phyloP scores from a whole-genome alignment of 2,888 invertebrate species.

The Epinotia ramella region DNA sequence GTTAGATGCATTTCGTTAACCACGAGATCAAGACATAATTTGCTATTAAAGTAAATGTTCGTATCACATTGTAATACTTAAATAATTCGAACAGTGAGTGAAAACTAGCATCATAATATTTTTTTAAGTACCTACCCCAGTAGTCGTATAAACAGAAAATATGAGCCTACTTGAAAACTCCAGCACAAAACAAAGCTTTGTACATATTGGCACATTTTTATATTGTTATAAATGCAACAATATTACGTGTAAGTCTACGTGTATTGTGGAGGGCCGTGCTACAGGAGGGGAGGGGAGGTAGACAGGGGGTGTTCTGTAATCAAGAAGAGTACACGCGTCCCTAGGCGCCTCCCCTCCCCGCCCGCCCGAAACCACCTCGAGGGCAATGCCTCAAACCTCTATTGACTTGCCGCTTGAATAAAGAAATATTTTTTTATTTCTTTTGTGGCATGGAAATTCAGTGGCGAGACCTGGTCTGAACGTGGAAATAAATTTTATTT shows the following conservation, averaged over 20 bases:
- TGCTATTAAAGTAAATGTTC: no score
- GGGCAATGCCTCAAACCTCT: conserved; percentile 83
- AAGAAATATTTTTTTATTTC: conserved; percentile 77
- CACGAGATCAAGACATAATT: not conserved
- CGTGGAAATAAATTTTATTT: conserved; percentile 29
- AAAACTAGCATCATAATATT: not conserved
- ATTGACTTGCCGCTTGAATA: conserved; percentile 77
- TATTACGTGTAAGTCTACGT: conserved; percentile 68
- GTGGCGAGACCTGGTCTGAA: conserved; percentile 48
- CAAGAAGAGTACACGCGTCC: conserved; percentile 85
- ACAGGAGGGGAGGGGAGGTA: conserved; percentile 57
- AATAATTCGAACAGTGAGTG: no score
- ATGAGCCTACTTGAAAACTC: not conserved
- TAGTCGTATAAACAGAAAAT: not conserved
- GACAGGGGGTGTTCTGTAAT: conserved; percentile 77
- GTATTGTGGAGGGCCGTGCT: conserved; percentile 67
- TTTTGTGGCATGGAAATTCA: conserved; percentile 76
- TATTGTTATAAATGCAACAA: conserved; percentile 40
- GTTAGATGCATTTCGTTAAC: not conserved
- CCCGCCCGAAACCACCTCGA: conserved; percentile 65
- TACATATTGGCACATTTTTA: conserved; percentile 25
- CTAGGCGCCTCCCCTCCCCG: conserved; percentile 67
- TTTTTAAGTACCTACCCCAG: not conserved
- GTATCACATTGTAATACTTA: no score
- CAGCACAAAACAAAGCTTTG: conserved; percentile 13